A percentile compares a stretch with the other conserved stretches of the same genome.
Evolutionary conservation across 2,797 vertebrate genomes (phyloP).

Genomic region (Amphiprion clarkii): DNA sequence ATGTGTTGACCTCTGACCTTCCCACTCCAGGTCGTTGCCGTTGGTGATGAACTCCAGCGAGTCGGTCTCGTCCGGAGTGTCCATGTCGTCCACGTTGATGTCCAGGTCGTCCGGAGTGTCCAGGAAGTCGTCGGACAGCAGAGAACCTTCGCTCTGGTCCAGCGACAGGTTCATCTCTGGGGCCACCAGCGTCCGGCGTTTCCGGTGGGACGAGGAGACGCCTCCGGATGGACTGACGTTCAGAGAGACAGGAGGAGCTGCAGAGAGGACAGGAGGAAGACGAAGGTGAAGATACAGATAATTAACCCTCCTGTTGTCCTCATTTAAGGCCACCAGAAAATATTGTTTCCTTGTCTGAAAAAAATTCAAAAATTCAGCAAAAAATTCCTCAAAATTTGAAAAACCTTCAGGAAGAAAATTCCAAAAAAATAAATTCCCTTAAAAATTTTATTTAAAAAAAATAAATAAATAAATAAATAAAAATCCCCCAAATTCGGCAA

Average conservation of each 20-base stretch:
- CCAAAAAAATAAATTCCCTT: too few relatives aligned
- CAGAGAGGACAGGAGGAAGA: background rate
- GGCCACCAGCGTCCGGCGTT: constrained; percentile 92
- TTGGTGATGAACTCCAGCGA: constrained; percentile 96
- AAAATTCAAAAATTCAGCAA: too few relatives aligned
- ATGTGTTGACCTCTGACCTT: constrained; percentile 84
- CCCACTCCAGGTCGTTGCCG: constrained; percentile 97
- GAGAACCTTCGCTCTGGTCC: constrained; percentile 96
- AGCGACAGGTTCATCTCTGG: constrained; percentile 98
- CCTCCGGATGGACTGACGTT: constrained; percentile 82
- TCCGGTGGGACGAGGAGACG: constrained; percentile 83
- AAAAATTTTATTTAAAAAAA: too few relatives aligned
- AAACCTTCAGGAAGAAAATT: too few relatives aligned
- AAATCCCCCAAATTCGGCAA: too few relatives aligned
- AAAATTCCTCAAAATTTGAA: too few relatives aligned
- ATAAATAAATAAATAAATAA: too few relatives aligned
- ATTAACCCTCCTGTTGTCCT: too few relatives aligned
- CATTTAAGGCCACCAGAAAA: too few relatives aligned
- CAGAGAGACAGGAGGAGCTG: constrained; percentile 90
- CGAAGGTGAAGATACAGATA: too few relatives aligned
- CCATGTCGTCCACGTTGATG: constrained; percentile 97
- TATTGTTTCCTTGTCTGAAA: too few relatives aligned
- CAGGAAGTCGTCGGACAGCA: constrained; percentile 95
- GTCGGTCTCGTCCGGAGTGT: constrained; percentile 96
- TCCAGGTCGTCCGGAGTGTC: constrained; percentile 97